phyloP scores from a whole-genome alignment of 2,797 vertebrate species.

The Enteromius afrohamiltoni region DNA sequence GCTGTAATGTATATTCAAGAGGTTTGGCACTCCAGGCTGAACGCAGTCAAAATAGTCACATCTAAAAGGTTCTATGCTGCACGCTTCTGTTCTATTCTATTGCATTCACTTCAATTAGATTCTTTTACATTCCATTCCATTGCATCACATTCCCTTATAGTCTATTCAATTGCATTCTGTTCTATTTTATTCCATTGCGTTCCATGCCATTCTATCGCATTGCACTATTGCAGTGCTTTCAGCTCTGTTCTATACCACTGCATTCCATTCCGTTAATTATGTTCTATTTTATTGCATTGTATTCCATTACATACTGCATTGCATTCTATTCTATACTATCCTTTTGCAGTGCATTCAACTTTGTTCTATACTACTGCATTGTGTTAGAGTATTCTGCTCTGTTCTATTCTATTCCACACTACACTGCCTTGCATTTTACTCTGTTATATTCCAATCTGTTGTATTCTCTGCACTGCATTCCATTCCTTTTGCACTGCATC shows the following conservation, averaged over 20 bases:
- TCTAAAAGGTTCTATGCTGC: background rate
- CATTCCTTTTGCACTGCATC: too few species aligned
- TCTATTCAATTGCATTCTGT: background rate
- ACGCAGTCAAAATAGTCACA: background rate
- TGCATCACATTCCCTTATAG: background rate
- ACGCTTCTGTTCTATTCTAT: background rate
- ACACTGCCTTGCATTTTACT: background rate
- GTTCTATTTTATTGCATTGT: background rate
- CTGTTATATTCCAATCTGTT: background rate
- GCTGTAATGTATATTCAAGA: background rate
- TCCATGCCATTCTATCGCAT: background rate
- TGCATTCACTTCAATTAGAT: background rate
- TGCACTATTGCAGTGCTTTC: background rate
- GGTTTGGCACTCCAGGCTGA: background rate
- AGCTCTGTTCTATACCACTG: background rate
- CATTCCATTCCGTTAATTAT: background rate
- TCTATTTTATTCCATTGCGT: background rate
- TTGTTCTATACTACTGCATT: background rate
- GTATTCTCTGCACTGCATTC: background rate
- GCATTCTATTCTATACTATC: background rate
- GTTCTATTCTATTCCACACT: background rate
- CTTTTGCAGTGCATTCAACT: background rate
- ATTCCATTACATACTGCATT: background rate
- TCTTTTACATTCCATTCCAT: background rate
- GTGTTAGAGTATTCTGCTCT: background rate